Evolutionary conservation across 2,888 invertebrate genomes (phyloP).

Genomic region (Drosophila pullipes): DNA sequence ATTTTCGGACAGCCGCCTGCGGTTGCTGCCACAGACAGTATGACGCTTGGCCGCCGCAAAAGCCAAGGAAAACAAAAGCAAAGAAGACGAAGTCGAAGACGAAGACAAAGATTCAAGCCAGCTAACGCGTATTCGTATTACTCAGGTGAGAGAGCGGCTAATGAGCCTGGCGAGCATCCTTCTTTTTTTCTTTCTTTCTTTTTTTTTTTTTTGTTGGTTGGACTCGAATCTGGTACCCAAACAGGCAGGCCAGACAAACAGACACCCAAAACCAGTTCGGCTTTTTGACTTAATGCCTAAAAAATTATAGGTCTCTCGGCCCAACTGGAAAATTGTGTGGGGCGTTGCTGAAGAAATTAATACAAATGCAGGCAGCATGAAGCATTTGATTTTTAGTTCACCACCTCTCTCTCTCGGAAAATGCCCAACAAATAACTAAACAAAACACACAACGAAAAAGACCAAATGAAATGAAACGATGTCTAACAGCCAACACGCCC

Average conservation of each 20-base stretch:
- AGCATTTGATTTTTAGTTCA: conserved; percentile 62
- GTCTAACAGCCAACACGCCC: conserved; percentile 76
- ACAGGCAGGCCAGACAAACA: conserved; percentile 42
- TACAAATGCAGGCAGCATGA: conserved; percentile 60
- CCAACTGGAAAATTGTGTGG: conserved; percentile 72
- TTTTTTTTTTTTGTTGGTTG: neutral
- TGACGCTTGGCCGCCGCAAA: conserved; percentile 66
- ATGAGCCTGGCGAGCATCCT: conserved; percentile 66
- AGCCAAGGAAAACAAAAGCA: conserved; percentile 11
- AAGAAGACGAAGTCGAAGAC: conserved; percentile 34
- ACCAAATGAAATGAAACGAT: conserved; percentile 41
- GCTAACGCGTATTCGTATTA: conserved; percentile 59
- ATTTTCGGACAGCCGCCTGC: conserved; percentile 67
- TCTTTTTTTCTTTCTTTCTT: conserved; percentile 60
- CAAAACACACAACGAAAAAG: conserved; percentile 19
- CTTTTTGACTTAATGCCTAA: conserved; percentile 73
- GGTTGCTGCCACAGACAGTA: conserved; percentile 78
- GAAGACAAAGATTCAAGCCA: conserved; percentile 35
- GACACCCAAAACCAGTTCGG: conserved; percentile 70
- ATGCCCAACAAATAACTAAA: conserved; percentile 50
- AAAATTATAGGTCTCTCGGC: conserved; percentile 71
- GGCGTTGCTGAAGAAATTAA: conserved; percentile 76
- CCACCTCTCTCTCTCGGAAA: conserved; percentile 41
- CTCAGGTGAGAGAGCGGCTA: conserved; percentile 67
- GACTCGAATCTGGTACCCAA: conserved; percentile 15